These are phyloP conservation scores for Phlogophora meticulosa DNA, from an alignment of 2,888 invertebrate genomes.

Conservation along the genomic window DNA sequence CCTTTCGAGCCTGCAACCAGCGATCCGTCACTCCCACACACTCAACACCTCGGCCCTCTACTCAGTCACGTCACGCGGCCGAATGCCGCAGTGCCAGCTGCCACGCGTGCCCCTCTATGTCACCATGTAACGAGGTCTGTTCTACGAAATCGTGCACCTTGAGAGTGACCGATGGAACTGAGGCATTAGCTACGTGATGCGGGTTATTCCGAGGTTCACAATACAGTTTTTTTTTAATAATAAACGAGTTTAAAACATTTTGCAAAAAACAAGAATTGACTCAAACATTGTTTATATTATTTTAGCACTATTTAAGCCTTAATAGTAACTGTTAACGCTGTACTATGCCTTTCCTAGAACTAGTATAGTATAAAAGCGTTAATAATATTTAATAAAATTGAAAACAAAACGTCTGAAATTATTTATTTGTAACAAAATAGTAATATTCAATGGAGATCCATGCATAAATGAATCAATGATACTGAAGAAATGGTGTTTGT, in stretches of 20 bases:
- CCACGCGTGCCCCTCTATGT: conserved; percentile 46
- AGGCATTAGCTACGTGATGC: conserved; percentile 73
- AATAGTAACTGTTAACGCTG: conserved; percentile 83
- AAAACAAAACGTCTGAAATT: conserved; percentile 75
- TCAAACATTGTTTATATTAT: conserved; percentile 70
- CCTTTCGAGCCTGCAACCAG: conserved; percentile 97
- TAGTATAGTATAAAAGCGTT: conserved; percentile 86
- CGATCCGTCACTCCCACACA: conserved; percentile 77
- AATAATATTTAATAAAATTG: conserved; percentile 82
- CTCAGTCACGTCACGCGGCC: conserved; percentile 54
- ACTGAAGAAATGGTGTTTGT: conserved; percentile 90
- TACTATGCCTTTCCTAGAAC: conserved; percentile 87
- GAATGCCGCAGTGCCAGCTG: conserved; percentile 74
- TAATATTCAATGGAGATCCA: conserved; percentile 87
- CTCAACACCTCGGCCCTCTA: conserved; percentile 47
- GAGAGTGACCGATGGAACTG: conserved; percentile 68
- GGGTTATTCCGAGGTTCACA: conserved; percentile 60
- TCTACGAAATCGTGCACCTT: conserved; percentile 45
- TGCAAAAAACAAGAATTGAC: conserved; percentile 72
- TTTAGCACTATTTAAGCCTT: conserved; percentile 86
- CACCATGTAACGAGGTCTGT: conserved; percentile 29
- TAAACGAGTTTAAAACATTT: conserved; percentile 63
- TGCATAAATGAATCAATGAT: conserved; percentile 90
- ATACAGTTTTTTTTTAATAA: conserved; percentile 34
- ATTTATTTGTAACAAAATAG: conserved; percentile 77